These are phyloP conservation scores for Eulemur rubriventer DNA, from an alignment of 2,797 vertebrate genomes.

Conservation along the genomic window DNA sequence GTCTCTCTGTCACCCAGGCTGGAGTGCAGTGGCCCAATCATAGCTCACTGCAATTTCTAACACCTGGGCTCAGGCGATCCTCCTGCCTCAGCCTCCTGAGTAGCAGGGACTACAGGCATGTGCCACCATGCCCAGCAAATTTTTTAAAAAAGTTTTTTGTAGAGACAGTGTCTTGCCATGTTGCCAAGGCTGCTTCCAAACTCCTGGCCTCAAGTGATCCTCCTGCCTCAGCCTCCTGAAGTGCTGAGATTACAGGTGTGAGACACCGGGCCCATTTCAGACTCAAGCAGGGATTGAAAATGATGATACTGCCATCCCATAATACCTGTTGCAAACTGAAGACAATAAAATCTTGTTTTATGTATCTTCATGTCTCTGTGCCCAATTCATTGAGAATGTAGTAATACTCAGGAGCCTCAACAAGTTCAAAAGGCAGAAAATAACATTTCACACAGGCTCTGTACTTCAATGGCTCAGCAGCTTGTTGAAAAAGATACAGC, in stretches of 20 bases:
- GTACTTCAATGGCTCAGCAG: background rate
- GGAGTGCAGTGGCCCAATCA: background rate
- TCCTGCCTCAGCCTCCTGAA: background rate
- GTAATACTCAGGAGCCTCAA: background rate
- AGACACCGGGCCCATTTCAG: background rate
- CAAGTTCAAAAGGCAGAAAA: constrained; percentile 1
- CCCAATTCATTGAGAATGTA: background rate
- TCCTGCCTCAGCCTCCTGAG: background rate
- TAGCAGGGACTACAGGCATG: background rate
- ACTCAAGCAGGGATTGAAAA: background rate
- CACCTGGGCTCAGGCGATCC: background rate
- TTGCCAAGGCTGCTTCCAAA: background rate
- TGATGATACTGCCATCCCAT: background rate
- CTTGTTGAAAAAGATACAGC: background rate
- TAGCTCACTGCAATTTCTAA: background rate
- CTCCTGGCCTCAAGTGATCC: background rate
- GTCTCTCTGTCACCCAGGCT: background rate
- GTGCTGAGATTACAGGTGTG: background rate
- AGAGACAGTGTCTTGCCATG: background rate
- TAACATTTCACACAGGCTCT: background rate
- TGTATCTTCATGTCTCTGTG: background rate
- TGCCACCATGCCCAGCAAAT: background rate
- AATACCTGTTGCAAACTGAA: background rate
- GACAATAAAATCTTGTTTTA: background rate
- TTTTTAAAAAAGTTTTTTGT: background rate